Evolutionary conservation across 2,888 invertebrate species (phyloP).

Genomic region (Brenthis hecate): DNA sequence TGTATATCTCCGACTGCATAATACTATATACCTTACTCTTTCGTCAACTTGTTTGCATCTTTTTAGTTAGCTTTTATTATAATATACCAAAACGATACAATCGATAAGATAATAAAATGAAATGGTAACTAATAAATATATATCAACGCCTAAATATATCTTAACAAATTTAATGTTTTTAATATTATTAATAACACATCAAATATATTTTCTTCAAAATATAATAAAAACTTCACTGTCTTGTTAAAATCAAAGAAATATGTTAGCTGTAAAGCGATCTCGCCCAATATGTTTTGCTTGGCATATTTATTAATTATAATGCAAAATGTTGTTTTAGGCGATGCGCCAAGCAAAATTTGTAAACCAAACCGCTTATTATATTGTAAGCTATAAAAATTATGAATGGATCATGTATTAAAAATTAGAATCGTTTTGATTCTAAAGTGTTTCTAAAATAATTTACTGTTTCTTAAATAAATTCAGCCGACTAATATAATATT

Average conservation of each 20-base stretch:
- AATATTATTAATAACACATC: too few relatives aligned
- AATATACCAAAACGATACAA: too few relatives aligned
- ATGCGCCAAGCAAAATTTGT: conserved; percentile 3
- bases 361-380: conserved; percentile 6
- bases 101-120: too few relatives aligned
- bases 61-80: too few relatives aligned
- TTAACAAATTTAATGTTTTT: too few relatives aligned
- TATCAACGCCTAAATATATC: too few relatives aligned
- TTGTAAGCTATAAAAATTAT: conserved; percentile 10
- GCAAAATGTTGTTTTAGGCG: conserved; percentile 9
- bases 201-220: too few relatives aligned
- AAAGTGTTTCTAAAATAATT: not conserved
- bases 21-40: too few relatives aligned
- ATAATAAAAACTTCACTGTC: not conserved
- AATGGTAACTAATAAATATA: too few relatives aligned
- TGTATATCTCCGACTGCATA: too few relatives aligned
- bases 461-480: not conserved
- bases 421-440: not conserved
- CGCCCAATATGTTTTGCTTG: conserved; percentile 6
- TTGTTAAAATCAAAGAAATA: not conserved
- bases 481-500: too few relatives aligned
- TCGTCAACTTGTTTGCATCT: too few relatives aligned
- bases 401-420: not conserved
- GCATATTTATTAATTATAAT: conserved; percentile 10
- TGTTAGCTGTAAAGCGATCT: not conserved